phyloP scores from a whole-genome alignment of 2,888 invertebrate genomes.

The Heliconius aoede region DNA sequence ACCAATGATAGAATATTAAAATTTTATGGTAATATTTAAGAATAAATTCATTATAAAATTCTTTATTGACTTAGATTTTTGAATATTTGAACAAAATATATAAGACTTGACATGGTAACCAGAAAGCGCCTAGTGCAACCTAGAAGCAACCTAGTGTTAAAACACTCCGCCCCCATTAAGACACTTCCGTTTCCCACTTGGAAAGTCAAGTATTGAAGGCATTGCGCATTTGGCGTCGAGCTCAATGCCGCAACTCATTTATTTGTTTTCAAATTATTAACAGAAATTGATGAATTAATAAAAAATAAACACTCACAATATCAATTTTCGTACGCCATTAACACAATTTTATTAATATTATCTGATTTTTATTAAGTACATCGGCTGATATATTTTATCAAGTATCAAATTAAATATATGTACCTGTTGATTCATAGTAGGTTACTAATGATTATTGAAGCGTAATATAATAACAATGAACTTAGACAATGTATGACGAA shows the following conservation, averaged over 20 bases:
- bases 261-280: neutral
- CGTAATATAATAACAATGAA: neutral
- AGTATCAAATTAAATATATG: neutral
- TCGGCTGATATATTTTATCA: conserved; percentile 15
- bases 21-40: no score
- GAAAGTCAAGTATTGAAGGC: no score
- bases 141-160: no score
- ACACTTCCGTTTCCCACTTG: no score
- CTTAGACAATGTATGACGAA: neutral
- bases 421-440: conserved; percentile 1
- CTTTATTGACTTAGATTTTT: neutral
- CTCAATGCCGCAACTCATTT: neutral
- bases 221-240: no score
- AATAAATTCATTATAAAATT: neutral
- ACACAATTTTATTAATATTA: conserved; percentile 5
- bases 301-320: neutral
- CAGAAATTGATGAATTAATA: neutral
- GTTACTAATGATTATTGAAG: neutral
- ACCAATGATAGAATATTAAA: no score
- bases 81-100: no score
- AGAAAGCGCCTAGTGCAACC: no score
- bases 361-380: neutral
- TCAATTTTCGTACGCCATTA: neutral
- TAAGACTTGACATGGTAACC: no score
- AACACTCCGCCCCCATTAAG: no score